Evolutionary conservation across 1,140 invertebrate species (phyloP), one percentile per base, ranked within the genome.

Genomic region (Lysiphlebus fabarum): DNA sequence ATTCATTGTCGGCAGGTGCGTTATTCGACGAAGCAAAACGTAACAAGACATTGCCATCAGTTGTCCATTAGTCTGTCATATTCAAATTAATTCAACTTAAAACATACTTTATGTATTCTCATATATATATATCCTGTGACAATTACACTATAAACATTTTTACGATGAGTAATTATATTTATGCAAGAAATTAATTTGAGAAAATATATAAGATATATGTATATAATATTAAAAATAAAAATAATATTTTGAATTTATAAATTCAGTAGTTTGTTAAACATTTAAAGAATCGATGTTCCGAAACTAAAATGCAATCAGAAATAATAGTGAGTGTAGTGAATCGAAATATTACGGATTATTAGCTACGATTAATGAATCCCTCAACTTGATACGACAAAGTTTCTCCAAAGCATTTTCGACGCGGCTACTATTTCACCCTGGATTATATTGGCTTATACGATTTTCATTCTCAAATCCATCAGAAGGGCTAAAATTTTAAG

Each of bases 1-100:
- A 69, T 65, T 67, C 63, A 70, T 72, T 67, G 67, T 62, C 56
- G 65, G 70, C 75, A 78, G 76, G 74, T 78, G 76, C 59, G 48
- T 53, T 67, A 68, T 71, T 72, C 73, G 66, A 55, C 70, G 70
- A 75, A 68, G 70, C 70, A 69, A 71, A 67, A 77, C 71, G 70
- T 65, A 68, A 77, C 76, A 78, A 77, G 75, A 74, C 72, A 76
- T 77, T 69, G 72, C 76, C 75, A 78, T 77, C 75, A 77, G 70
- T 66, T 68, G 68, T 64, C 74, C 75, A 78, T 78, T 78, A 77
- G 66, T 65, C 68, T 66, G 68, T 69, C 67, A 69, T 64, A 67
- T 65, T 65, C 17, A 26, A 65, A 68, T 65, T 65, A 69, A 62
- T 47, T 62, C 61, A 43, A 61, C 51, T 62, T 36, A 62, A 62